Evolutionary conservation across 2,113 vertebrate genomes (phyloP), one percentile per base, ranked within the genome.

Genomic region (Rynchops niger): DNA sequence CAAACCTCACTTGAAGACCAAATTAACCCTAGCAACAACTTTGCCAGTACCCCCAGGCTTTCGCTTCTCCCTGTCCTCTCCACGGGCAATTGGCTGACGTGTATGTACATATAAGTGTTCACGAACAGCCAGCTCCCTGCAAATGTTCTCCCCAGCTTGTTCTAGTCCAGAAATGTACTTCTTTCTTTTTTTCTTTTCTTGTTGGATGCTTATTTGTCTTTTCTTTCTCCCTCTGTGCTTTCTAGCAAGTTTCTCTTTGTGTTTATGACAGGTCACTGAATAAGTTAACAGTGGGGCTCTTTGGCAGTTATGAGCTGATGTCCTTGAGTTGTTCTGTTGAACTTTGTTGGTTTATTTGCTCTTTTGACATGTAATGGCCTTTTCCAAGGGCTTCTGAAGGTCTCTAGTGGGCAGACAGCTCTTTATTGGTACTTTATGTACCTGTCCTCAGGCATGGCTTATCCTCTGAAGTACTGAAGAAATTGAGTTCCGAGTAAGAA

Each of bases 91-190:
- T 43, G 47, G 7, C 23, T 84, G 45, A 53, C 6, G 4, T 32
- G 50, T 45, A 12, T 0, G 7, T 42, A 40, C 21, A 4, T 22
- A 18, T 2, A 52, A 15, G 9, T 1, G 3, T 17, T 42, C 5
- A 6, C 13, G 42, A 86, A 29, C 9, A 80, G 42, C 42, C 42
- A 42, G 42, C 42, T 42, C 42, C 42, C 42, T 42, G 14, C 42
- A 42, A 13, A 42, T 29, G 5, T 69, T 90, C 43, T 83, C 9
- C 38, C 65, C 20, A 45, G 12, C 4, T 69, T 73, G 22, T 50
- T 84, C 23, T 53, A 38, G 21, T 9, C 20, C 45, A 38, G 25
- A 82, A 78, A 58, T 14, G 3, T 21, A 11, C 43, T 22, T 30
- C 34, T 66, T 45, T 42, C 12, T 42, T 65, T 21, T 21, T 21